Percentiles rank a stretch among this genome's conserved stretches.
Conservation (phyloP, 1,140 invertebrate species). For the Asbolus verrucosus region DNA sequence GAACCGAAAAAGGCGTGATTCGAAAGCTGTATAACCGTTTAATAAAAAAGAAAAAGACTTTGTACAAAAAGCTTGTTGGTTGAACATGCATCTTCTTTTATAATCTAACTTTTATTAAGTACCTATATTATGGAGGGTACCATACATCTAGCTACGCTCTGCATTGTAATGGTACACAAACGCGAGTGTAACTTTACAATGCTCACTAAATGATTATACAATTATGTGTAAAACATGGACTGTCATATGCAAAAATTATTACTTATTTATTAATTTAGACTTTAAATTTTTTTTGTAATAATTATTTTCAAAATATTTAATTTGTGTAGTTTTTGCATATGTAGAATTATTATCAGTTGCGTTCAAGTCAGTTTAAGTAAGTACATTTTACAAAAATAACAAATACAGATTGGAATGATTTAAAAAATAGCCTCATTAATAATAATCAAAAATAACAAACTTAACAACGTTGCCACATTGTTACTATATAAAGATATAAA, state of each 20-base stretch:
- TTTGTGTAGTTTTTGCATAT: constrained; percentile 60
- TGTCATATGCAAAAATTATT: constrained; percentile 63
- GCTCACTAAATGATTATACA: constrained; percentile 34
- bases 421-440: constrained; percentile 43
- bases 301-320: constrained; percentile 55
- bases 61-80: constrained; percentile 65
- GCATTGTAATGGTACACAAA: constrained; percentile 58
- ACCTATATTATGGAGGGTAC: constrained; percentile 65
- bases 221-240: constrained; percentile 59
- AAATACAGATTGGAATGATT: constrained; percentile 49
- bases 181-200: constrained; percentile 21
- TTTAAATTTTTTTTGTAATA: constrained; percentile 50
- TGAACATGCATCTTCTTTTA: constrained; percentile 63
- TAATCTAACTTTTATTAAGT: constrained; percentile 63
- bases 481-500: constrained; percentile 30
- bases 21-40: constrained; percentile 20
- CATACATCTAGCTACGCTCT: constrained; percentile 64
- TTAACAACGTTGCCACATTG: constrained; percentile 32
- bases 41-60: constrained; percentile 52
- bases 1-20: constrained; percentile 26
- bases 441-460: constrained; percentile 43
- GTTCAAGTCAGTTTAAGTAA: constrained; percentile 56
- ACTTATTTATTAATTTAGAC: constrained; percentile 53
- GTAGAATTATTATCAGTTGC: constrained; percentile 62
- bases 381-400: constrained; percentile 41